Evolutionary conservation across 2,888 invertebrate species (phyloP), one percentile per base, ranked within the genome.

Genomic region (Cataglyphis albicans): DNA sequence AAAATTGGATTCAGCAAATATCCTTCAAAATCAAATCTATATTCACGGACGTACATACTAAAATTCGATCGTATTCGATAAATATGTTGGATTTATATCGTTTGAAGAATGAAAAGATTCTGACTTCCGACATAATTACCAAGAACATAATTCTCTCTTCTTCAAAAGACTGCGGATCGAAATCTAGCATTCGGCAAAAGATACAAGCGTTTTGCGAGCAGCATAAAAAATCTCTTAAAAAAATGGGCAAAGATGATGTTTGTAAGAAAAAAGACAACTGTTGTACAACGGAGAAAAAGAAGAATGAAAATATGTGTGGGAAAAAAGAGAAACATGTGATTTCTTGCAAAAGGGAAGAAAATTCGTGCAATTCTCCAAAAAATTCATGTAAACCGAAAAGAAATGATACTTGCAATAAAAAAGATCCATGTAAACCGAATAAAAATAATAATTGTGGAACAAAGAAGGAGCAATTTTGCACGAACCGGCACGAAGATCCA

Each of bases 61-160:
- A 55, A 67, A 9, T 70, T 12, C 82, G 44, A 29, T 55, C 75
- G 2, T n/a, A 21, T 4, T 85, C 88, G 1, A 7, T 12, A 25
- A 61, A 70, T 6, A 85, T 72, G 12, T 48, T 83, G 9, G 15
- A 32, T 1, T 87, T 82, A 2, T 84, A 86, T 81, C 52, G 85
- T 2, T 63, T 81, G 9, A 83, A 84, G 1, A 64, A 70, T 15
- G 65, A 81, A 35, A 10, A 68, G 7, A 64, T 55, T 21, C 18
- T 29, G 7, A 21, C 38, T 44, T 15, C 21, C 67, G 38, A 59
- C 0, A 18, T 18, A 9, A 12, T 32, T 41, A 6, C 18, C 1
- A 3, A 9, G 1, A 70, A 32, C 0, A 6, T 41, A 1, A 1
- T 61, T n/a, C 18, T 72, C 0, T 84, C 76, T 41, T 32, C 82